phyloP scores from a whole-genome alignment of 2,888 invertebrate genomes.

The Philereme transversata region DNA sequence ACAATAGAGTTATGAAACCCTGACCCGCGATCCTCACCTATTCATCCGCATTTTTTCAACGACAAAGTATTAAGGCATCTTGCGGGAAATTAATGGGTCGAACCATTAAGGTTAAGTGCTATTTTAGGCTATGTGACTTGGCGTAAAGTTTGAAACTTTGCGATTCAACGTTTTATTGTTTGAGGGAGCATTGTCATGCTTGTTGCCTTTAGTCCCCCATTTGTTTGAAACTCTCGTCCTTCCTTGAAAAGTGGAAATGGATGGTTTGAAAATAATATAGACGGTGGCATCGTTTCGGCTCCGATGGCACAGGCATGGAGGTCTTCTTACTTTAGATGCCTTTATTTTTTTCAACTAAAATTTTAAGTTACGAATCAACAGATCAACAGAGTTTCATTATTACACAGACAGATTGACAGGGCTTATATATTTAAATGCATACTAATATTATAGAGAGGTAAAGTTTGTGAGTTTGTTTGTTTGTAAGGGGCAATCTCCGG shows the following conservation, averaged over 20 bases:
- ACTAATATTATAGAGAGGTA: too few species aligned
- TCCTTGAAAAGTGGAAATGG: neutral
- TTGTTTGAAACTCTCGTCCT: conserved; percentile 18
- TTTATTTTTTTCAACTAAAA: too few species aligned
- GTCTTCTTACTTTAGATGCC: too few species aligned
- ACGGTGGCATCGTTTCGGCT: neutral
- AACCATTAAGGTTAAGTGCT: conserved; percentile 75
- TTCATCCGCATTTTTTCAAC: conserved; percentile 61
- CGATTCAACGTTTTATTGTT: conserved; percentile 51
- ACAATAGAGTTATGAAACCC: conserved; percentile 49
- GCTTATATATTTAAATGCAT: too few species aligned
- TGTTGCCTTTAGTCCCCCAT: conserved; percentile 12
- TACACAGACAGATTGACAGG: too few species aligned
- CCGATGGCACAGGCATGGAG: too few species aligned
- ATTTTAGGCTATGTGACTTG: conserved; percentile 74
- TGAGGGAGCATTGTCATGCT: conserved; percentile 31
- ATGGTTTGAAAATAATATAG: neutral
- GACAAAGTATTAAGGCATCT: conserved; percentile 70
- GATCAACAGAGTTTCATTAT: too few species aligned
- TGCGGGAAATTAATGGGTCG: conserved; percentile 68
- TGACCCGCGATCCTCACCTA: conserved; percentile 54
- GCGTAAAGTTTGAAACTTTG: conserved; percentile 63
- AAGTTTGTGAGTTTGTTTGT: too few species aligned
- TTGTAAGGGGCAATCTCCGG: too few species aligned
- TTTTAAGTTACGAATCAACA: too few species aligned